Percentiles rank a stretch among this genome's conserved stretches.
phyloP scores from a whole-genome alignment of 2,113 vertebrate genomes.

The Archocentrus centrarchus region DNA sequence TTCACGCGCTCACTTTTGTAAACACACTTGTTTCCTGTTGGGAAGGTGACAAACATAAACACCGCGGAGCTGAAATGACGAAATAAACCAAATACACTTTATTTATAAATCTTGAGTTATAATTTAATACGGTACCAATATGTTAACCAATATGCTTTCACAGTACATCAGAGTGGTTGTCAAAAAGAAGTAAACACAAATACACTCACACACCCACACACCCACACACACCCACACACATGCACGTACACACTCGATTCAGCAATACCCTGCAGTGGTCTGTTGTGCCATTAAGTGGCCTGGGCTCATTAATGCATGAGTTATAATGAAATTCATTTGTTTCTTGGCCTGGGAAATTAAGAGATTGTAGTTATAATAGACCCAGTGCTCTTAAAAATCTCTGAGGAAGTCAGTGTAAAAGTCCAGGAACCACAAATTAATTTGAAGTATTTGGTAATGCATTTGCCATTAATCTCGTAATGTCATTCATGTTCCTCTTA shows the following conservation, averaged over 20 bases:
- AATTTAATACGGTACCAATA: slow-evolving; percentile 89
- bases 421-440: slow-evolving; percentile 25
- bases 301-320: slow-evolving; percentile 56
- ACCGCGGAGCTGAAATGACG: slow-evolving; percentile 21
- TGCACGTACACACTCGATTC: slow-evolving; percentile 74
- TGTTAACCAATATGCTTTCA: slow-evolving; percentile 84
- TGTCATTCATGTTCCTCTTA: slow-evolving; percentile 17
- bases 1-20: accelerated
- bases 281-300: slow-evolving; percentile 55
- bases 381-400: slow-evolving; percentile 45
- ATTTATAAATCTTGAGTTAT: slow-evolving; percentile 96
- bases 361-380: slow-evolving; percentile 2
- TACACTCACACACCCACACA: slow-evolving; percentile 26
- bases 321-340: slow-evolving; percentile 33
- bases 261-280: slow-evolving; percentile 84
- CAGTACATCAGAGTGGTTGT: slow-evolving; percentile 92
- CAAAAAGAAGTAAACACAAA: slow-evolving; percentile 86
- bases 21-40: background rate
- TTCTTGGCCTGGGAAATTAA: slow-evolving; percentile 15
- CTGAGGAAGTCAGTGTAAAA: slow-evolving; percentile 46
- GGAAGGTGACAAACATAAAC: slow-evolving; percentile 28
- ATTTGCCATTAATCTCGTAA: slow-evolving; percentile 23
- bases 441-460: slow-evolving; percentile 43
- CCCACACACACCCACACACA: background rate
- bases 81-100: slow-evolving; percentile 89